Evolutionary conservation across 2,888 invertebrate species (phyloP), one percentile per base, ranked within the genome.

Genomic region (Hyposoter didymator): DNA sequence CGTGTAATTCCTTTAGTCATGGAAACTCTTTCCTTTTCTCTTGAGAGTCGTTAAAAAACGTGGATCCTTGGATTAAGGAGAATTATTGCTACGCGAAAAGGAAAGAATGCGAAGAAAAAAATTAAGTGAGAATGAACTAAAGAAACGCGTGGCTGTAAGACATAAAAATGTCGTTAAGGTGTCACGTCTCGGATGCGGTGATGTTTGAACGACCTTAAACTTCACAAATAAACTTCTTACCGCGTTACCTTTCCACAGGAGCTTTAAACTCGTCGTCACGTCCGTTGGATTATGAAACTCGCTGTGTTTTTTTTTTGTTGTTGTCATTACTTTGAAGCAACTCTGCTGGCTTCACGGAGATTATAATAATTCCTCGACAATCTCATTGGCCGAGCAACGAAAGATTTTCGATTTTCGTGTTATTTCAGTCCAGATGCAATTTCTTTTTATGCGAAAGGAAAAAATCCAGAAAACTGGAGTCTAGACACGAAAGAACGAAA

Each of bases 91-190:
- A 8, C 39, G 35, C n/a, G 64, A n/a, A 1, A 66, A 39, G 35
- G 22, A 59, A 59, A 59, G 14, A 66, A 66, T 39, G 39, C 39
- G n/a, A 66, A 8, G 0, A 19, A 39, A 66, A 35, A 66, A 66
- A n/a, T n/a, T n/a, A 35, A 66, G 39, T 66, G 64, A 47, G 69
- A 47, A 69, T n/a, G 62, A 45, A 62, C 28, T 28, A 8, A 75
- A 64, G 22, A 64, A 64, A 75, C 35, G 64, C 22, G n/a, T n/a
- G 35, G n/a, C 12, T 32, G 64, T 12, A 19, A 35, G 28, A 19
- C 75, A 75, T 75, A 49, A 75, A 64, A 75, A 75, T 64, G 62
- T 43, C 64, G 47, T 75, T 74, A 75, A 64, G 32, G 12, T n/a
- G 35, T 64, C 17, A 32, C 73, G 43, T 17, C 47, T 75, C 1